These are phyloP conservation scores for Columba livia DNA, from an alignment of 2,113 vertebrate genomes.

Conservation along the genomic window DNA sequence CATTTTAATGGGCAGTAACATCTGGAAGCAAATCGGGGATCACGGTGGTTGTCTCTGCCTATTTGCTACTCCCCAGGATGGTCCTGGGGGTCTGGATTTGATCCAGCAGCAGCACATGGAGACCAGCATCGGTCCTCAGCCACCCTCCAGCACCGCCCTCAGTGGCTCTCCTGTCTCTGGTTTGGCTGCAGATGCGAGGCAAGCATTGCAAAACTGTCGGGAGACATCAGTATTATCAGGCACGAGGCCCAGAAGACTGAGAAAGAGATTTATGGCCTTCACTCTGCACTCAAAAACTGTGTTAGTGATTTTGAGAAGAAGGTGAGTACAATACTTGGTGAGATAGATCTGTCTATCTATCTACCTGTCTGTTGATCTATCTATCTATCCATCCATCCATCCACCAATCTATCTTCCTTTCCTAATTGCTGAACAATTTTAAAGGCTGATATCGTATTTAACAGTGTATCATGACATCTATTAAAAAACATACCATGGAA, in stretches of 20 bases:
- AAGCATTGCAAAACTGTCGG: slow-evolving; percentile 79
- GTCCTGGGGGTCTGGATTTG: too few relatives aligned
- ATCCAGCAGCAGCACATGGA: accelerated
- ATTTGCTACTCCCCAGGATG: accelerated
- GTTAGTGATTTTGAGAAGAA: slow-evolving; percentile 77
- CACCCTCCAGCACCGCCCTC: too few relatives aligned
- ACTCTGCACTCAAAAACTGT: slow-evolving; percentile 60
- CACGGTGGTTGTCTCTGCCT: background rate
- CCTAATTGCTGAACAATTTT: background rate
- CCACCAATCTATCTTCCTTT: background rate
- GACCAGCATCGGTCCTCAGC: background rate
- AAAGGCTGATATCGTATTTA: background rate
- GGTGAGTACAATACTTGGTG: slow-evolving; percentile 67
- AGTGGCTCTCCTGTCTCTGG: background rate
- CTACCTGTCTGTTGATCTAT: too few relatives aligned
- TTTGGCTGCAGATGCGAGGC: slow-evolving; percentile 81
- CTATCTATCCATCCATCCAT: too few relatives aligned
- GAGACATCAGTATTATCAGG: slow-evolving; percentile 69
- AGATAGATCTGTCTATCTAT: background rate
- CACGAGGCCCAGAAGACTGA: slow-evolving; percentile 67
- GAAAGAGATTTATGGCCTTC: slow-evolving; percentile 72
- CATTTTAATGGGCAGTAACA: accelerated
- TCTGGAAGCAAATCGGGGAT: background rate
- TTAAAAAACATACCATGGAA: background rate
- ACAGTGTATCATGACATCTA: background rate